Evolutionary conservation across 2,797 vertebrate genomes (phyloP).

Genomic region (Platyrinchus mystaceus): DNA sequence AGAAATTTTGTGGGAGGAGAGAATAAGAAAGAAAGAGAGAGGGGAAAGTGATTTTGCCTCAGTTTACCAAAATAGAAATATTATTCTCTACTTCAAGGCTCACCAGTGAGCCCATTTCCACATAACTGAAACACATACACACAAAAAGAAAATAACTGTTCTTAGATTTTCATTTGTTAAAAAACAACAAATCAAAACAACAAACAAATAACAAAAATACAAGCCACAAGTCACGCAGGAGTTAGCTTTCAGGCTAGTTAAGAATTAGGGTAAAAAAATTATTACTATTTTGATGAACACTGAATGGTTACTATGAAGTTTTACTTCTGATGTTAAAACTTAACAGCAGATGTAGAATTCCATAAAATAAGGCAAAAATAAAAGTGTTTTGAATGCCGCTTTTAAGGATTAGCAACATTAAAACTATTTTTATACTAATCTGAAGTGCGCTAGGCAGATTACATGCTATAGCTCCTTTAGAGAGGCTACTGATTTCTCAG

Average conservation of each 20-base stretch:
- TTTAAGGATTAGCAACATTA: not conserved
- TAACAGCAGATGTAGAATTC: not conserved
- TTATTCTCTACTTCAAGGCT: not conserved
- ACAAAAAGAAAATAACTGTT: not conserved
- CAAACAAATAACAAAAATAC: not conserved
- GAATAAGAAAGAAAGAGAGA: not conserved
- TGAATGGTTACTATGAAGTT: not conserved
- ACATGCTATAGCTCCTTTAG: not conserved
- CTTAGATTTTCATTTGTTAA: not conserved
- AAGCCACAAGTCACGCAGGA: not conserved
- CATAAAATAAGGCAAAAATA: not conserved
- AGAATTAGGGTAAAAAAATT: not conserved
- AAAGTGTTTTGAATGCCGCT: not conserved
- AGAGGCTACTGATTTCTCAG: not conserved
- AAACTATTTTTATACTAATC: conserved; percentile 27
- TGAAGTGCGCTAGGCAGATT: not conserved
- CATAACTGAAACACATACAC: not conserved
- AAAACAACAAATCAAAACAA: not conserved
- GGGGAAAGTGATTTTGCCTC: not conserved
- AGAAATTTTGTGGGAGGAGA: not conserved
- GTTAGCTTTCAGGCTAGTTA: not conserved
- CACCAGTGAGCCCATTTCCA: not conserved
- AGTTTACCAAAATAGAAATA: not conserved
- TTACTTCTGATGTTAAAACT: not conserved
- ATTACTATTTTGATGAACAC: not conserved